Evolutionary conservation across 2,113 vertebrate genomes (phyloP).

Genomic region (Siniperca knerii): DNA sequence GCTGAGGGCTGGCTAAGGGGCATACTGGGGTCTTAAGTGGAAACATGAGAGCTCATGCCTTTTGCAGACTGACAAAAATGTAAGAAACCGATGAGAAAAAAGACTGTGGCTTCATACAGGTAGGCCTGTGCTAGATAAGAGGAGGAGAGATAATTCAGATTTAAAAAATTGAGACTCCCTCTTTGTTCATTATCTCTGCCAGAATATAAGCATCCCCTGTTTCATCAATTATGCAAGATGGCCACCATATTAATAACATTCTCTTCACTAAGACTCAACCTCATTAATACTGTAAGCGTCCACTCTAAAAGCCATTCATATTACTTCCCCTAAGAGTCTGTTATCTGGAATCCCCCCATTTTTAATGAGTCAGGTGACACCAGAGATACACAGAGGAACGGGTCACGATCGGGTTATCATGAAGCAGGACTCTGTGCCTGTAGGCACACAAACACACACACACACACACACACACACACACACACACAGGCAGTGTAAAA

Average conservation of each 20-base stretch:
- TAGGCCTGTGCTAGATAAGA: background rate
- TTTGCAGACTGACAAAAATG: conserved; percentile 13
- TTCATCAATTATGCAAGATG: conserved; percentile 66
- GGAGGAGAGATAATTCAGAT: background rate
- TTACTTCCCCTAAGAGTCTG: conserved; percentile 50
- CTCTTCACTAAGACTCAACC: conserved; percentile 55
- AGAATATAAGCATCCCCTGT: conserved; percentile 42
- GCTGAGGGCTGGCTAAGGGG: conserved; percentile 40
- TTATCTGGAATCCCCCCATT: conserved; percentile 33
- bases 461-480: background rate
- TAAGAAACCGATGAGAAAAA: background rate
- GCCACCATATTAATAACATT: conserved; percentile 66
- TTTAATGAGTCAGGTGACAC: conserved; percentile 48
- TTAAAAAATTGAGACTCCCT: conserved; percentile 8
- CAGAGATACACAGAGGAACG: conserved; percentile 23
- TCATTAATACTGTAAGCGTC: conserved; percentile 77
- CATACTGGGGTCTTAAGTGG: conserved; percentile 33
- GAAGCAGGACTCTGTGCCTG: conserved; percentile 25
- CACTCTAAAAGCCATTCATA: conserved; percentile 79
- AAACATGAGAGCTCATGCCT: conserved; percentile 6
- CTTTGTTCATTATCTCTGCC: conserved; percentile 21
- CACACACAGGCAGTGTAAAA: background rate
- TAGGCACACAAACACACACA: background rate
- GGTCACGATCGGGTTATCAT: conserved; percentile 32
- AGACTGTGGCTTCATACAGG: background rate